A percentile compares a stretch with the other conserved stretches of the same genome.
Conservation (phyloP, 2,888 invertebrate species). For the Cantharis flavilabris region DNA sequence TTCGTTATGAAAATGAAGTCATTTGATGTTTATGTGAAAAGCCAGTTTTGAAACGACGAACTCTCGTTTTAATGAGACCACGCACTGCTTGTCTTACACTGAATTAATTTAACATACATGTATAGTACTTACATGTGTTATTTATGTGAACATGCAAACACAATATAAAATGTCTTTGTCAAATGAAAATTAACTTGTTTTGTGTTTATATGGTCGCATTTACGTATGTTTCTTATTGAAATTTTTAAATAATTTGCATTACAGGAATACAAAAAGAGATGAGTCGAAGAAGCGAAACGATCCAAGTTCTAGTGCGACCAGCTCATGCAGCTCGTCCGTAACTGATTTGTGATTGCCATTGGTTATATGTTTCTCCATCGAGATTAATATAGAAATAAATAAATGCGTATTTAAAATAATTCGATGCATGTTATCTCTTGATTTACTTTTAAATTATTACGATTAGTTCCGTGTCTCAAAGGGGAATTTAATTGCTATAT, state of each 20-base stretch:
- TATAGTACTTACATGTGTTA: slow-evolving; percentile 36
- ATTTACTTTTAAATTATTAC: slow-evolving; percentile 15
- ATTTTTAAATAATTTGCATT: neutral
- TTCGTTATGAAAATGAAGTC: slow-evolving; percentile 32
- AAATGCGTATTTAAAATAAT: neutral
- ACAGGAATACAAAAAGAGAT: neutral
- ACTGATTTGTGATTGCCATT: neutral
- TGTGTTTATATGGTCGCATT: neutral
- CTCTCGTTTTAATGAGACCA: slow-evolving; percentile 42
- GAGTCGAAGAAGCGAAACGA: neutral
- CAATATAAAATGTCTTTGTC: slow-evolving; percentile 35
- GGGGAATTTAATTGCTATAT: slow-evolving; percentile 9
- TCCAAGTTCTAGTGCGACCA: neutral
- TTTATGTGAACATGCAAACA: slow-evolving; percentile 38
- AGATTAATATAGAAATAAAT: neutral
- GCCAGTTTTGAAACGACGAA: slow-evolving; percentile 34
- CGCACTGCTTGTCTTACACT: slow-evolving; percentile 44
- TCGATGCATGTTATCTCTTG: slow-evolving; percentile 1
- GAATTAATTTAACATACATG: slow-evolving; percentile 41
- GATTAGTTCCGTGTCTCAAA: slow-evolving; percentile 11
- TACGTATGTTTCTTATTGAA: neutral
- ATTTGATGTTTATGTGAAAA: slow-evolving; percentile 30
- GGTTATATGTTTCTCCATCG: neutral
- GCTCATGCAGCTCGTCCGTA: neutral
- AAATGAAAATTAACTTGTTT: slow-evolving; percentile 37